Percentiles rank a stretch among this genome's conserved stretches.
These are phyloP conservation scores for Ameiurus melas DNA, from an alignment of 2,113 vertebrate species.

Conservation along the genomic window DNA sequence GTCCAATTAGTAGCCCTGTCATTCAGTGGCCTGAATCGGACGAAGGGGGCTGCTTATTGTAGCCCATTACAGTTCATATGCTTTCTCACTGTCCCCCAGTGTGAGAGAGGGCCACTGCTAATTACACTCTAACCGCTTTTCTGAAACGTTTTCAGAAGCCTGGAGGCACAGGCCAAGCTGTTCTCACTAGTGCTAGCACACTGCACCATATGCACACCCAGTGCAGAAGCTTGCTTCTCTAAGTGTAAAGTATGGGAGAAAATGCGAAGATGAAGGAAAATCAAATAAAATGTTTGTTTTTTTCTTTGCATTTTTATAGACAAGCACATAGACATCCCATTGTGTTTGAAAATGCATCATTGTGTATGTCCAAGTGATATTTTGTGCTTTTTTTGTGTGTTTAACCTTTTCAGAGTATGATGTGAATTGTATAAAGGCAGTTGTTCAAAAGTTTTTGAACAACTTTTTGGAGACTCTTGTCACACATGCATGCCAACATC, in stretches of 20 bases:
- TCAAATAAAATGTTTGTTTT: neutral
- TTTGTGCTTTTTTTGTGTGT: neutral
- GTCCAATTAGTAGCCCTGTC: slow-evolving; percentile 81
- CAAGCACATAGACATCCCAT: neutral
- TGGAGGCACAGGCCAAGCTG: slow-evolving; percentile 26
- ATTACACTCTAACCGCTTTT: slow-evolving; percentile 47
- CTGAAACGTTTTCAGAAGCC: slow-evolving; percentile 29
- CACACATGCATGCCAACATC: slow-evolving; percentile 10
- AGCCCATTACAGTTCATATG: slow-evolving; percentile 60
- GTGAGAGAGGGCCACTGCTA: slow-evolving; percentile 48
- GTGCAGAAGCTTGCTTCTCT: neutral
- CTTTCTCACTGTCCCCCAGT: slow-evolving; percentile 43
- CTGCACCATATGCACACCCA: neutral
- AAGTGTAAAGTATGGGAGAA: neutral
- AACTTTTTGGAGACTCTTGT: neutral
- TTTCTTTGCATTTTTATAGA: neutral
- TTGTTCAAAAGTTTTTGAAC: neutral
- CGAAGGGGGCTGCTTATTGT: slow-evolving; percentile 69
- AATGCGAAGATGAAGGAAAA: neutral
- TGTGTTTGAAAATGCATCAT: neutral
- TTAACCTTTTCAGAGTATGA: neutral
- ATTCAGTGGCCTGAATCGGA: slow-evolving; percentile 63
- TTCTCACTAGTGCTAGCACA: neutral
- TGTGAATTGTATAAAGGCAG: no score
- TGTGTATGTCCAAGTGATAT: neutral